A percentile compares a stretch with the other conserved stretches of the same genome.
Evolutionary conservation across 2,888 invertebrate species (phyloP).

Genomic region (Lamproptera curius): DNA sequence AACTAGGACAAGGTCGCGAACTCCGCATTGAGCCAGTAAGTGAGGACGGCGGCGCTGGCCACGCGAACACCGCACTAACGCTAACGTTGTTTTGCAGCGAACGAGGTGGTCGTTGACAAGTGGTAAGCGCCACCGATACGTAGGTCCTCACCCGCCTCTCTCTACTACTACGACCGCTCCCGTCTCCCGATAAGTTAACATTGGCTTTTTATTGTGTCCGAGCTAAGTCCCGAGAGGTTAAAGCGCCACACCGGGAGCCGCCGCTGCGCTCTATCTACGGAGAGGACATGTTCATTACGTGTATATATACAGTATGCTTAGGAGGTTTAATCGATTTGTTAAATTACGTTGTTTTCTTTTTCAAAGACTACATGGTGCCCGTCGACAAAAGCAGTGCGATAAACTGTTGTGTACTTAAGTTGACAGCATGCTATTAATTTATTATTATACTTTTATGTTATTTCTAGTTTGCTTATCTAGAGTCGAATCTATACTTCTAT

Average conservation of each 20-base stretch:
- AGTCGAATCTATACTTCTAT: conserved; percentile 72
- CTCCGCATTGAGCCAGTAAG: conserved; percentile 67
- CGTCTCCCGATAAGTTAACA: conserved; percentile 56
- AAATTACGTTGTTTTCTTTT: conserved; percentile 72
- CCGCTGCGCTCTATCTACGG: conserved; percentile 52
- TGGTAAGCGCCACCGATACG: conserved; percentile 77
- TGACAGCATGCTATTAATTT: conserved; percentile 73
- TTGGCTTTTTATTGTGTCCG: conserved; percentile 46
- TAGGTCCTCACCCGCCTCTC: conserved; percentile 74
- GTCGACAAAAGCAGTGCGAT: conserved; percentile 75
- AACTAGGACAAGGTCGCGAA: conserved; percentile 72
- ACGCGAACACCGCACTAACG: conserved; percentile 57
- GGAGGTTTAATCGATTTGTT: conserved; percentile 76
- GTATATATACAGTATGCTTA: conserved; percentile 77
- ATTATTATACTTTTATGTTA: conserved; percentile 74
- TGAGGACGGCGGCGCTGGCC: conserved; percentile 58
- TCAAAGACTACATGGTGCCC: conserved; percentile 76
- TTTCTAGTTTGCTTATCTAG: conserved; percentile 76
- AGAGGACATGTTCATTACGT: conserved; percentile 76
- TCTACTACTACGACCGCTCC: conserved; percentile 67
- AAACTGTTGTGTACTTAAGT: conserved; percentile 76
- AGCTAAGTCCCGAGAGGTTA: conserved; percentile 32
- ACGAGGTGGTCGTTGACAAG: conserved; percentile 84
- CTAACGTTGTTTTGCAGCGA: conserved; percentile 81
- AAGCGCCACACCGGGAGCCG: conserved; percentile 27